These are phyloP conservation scores for Spheniscus mendiculus DNA, from an alignment of 2,113 vertebrate genomes.

Conservation along the genomic window DNA sequence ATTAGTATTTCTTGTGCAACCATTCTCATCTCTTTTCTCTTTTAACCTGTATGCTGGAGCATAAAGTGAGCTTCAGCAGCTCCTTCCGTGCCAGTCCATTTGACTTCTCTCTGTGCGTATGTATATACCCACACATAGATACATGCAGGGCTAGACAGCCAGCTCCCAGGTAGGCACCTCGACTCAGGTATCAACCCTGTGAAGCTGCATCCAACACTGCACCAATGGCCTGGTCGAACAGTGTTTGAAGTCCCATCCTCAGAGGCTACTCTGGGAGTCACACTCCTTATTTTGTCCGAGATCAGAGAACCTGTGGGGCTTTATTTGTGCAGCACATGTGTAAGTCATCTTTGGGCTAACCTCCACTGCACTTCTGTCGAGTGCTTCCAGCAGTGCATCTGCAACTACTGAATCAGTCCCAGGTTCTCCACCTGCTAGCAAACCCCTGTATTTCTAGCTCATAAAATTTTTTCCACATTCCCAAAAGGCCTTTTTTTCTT, in stretches of 20 bases:
- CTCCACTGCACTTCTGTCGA: neutral
- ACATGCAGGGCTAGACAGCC: neutral
- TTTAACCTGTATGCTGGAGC: neutral
- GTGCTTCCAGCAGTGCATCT: neutral
- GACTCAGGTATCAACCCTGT: neutral
- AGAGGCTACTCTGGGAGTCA: neutral
- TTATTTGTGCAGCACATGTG: neutral
- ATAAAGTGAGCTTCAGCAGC: neutral
- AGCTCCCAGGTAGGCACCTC: neutral
- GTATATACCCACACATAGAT: neutral
- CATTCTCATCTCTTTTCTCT: neutral
- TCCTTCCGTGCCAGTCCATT: too few relatives aligned
- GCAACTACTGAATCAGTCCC: neutral
- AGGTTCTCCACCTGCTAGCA: neutral
- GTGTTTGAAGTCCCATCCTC: neutral
- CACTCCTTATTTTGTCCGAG: neutral
- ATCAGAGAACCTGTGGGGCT: neutral
- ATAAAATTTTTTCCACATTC: neutral
- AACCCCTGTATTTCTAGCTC: neutral
- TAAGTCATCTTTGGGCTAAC: neutral
- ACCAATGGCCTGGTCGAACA: rapidly evolving
- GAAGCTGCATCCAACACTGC: neutral
- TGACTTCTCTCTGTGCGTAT: neutral
- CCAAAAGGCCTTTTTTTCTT: neutral
- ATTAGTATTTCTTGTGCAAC: neutral